A percentile compares a stretch with the other conserved stretches of the same genome.
phyloP scores from a whole-genome alignment of 2,797 vertebrate species.

The Catamblyrhynchus diadema region DNA sequence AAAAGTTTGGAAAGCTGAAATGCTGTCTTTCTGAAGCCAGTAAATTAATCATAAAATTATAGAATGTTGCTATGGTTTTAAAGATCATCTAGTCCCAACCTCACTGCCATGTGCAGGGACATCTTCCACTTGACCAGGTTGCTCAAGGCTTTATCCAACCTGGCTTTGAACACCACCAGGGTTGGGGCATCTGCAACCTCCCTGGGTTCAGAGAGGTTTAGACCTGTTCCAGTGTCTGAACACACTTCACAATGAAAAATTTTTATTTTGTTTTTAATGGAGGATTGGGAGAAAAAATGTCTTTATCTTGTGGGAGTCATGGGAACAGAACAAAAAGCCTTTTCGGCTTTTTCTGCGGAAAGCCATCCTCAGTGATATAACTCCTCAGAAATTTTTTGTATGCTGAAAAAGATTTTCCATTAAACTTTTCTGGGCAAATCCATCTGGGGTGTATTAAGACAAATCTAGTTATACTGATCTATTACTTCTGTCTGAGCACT shows the following conservation, averaged over 20 bases:
- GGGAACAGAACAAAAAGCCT: neutral
- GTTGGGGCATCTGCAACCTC: neutral
- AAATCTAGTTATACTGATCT: constrained; percentile 54
- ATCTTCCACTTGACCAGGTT: neutral
- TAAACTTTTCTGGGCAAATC: constrained; percentile 41
- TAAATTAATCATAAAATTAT: neutral
- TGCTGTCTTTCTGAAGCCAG: neutral
- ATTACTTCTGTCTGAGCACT: constrained; percentile 46
- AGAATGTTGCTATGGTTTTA: neutral
- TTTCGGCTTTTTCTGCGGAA: neutral
- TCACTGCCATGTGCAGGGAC: neutral
- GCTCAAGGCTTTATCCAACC: neutral
- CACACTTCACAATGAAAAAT: neutral
- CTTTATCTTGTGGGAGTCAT: neutral
- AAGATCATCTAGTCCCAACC: neutral
- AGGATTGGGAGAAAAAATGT: neutral
- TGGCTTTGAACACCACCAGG: neutral
- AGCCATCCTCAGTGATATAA: neutral
- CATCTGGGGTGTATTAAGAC: constrained; percentile 53
- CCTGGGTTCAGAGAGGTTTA: neutral
- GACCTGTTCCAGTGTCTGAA: neutral
- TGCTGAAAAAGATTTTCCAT: neutral
- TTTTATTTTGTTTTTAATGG: neutral
- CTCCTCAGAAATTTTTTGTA: neutral
- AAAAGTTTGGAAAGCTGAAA: neutral